Percentiles rank a stretch among this genome's conserved stretches.
These are phyloP conservation scores for Aleadryas rufinucha DNA, from an alignment of 2,113 vertebrate species.

Conservation along the genomic window DNA sequence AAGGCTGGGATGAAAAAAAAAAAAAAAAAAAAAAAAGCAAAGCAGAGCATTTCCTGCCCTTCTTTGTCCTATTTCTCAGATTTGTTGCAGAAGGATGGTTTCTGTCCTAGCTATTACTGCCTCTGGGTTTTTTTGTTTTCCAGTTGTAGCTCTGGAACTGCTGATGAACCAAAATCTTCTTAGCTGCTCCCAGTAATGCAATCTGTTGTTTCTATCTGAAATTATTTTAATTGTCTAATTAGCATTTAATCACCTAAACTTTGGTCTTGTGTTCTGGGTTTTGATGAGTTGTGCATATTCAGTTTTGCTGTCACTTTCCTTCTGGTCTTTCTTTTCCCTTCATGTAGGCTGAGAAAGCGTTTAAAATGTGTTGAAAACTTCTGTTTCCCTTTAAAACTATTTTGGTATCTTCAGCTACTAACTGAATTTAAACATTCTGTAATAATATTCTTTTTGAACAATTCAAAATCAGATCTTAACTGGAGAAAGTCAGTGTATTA, in stretches of 20 bases:
- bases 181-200: not conserved
- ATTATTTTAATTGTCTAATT: constrained; percentile 47
- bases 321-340: not conserved
- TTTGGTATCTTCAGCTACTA: not conserved
- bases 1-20: not conserved
- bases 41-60: not conserved
- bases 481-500: not conserved
- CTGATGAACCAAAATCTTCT: constrained; percentile 20
- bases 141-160: not conserved
- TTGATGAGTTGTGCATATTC: not conserved
- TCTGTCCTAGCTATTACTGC: not conserved
- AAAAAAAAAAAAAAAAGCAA: accelerated
- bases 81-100: not conserved
- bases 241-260: constrained; percentile 33
- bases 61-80: not conserved
- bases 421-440: not conserved
- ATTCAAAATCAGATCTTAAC: not conserved
- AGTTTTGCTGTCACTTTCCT: not conserved
- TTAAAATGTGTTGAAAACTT: not conserved
- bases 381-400: not conserved
- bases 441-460: not conserved
- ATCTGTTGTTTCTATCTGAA: constrained; percentile 43
- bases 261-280: not conserved
- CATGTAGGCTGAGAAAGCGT: not conserved
- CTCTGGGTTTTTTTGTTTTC: not conserved